Percentiles rank a stretch among this genome's conserved stretches.
Conservation (phyloP, 2,888 invertebrate species). For the Brachylomia viminalis region DNA sequence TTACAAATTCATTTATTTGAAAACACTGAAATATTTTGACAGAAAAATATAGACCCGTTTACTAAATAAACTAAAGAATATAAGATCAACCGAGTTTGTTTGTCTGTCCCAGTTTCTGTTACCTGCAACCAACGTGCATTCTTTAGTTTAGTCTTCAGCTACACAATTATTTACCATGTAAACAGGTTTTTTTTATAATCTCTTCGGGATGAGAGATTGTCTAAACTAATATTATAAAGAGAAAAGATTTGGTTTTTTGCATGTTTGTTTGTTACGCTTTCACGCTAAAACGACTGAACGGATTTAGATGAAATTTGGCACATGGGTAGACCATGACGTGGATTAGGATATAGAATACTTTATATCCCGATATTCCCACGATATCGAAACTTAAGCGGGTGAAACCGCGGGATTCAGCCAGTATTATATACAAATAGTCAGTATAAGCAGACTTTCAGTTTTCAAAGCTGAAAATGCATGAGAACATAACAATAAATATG, state of each 20-base stretch:
- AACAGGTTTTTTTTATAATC: conserved; percentile 10
- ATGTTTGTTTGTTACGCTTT: too few species aligned
- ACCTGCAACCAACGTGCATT: conserved; percentile 16
- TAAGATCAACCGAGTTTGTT: conserved; percentile 16
- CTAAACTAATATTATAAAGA: too few species aligned
- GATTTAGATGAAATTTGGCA: too few species aligned
- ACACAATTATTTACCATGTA: conserved; percentile 4
- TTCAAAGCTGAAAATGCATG: neutral
- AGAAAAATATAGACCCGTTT: neutral
- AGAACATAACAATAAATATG: neutral
- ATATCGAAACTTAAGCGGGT: too few species aligned
- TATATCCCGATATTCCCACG: too few species aligned
- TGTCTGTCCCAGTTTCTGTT: neutral
- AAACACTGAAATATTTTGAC: conserved; percentile 27
- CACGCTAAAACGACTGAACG: too few species aligned
- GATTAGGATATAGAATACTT: too few species aligned
- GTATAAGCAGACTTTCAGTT: conserved; percentile 9
- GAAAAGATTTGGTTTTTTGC: too few species aligned
- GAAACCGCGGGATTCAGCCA: too few species aligned
- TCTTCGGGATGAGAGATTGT: neutral
- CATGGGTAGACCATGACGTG: too few species aligned
- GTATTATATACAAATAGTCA: neutral
- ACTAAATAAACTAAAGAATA: conserved; percentile 1
- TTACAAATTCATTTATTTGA: neutral
- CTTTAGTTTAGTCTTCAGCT: conserved; percentile 34